Evolutionary conservation across 2,113 vertebrate species (phyloP).

Genomic region (Oryzias curvinotus): DNA sequence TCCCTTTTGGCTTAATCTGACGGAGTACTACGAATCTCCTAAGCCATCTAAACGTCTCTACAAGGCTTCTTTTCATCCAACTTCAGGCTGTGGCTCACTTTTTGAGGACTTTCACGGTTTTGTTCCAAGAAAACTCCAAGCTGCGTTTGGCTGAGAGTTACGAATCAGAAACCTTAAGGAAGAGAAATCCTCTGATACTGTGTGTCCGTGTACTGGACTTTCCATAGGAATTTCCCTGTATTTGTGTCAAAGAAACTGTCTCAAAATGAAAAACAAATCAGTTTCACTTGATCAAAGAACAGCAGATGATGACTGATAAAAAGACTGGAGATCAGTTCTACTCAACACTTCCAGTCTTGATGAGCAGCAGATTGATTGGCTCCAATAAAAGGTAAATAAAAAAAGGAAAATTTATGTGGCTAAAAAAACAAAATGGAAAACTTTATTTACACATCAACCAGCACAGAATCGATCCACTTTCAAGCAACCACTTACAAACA

Average conservation of each 20-base stretch:
- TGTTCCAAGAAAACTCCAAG: slow-evolving; percentile 10
- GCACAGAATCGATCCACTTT: no score
- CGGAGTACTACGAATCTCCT: slow-evolving; percentile 14
- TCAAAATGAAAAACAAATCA: slow-evolving; percentile 7
- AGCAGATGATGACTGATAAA: slow-evolving; percentile 9
- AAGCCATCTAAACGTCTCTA: slow-evolving; percentile 3
- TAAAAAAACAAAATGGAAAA: neutral
- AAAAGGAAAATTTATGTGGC: neutral
- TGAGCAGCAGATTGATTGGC: neutral
- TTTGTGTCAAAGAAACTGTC: slow-evolving; percentile 19
- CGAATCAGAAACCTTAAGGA: slow-evolving; percentile 27
- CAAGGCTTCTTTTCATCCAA: slow-evolving; percentile 23
- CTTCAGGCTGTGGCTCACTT: slow-evolving; percentile 17
- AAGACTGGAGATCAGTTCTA: slow-evolving; percentile 2
- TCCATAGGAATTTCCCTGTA: slow-evolving; percentile 21
- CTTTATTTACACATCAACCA: no score
- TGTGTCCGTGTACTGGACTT: slow-evolving; percentile 1
- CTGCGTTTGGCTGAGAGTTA: slow-evolving; percentile 14
- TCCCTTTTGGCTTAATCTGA: slow-evolving; percentile 1
- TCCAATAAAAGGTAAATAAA: slow-evolving; percentile 1
- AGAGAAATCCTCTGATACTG: slow-evolving; percentile 24
- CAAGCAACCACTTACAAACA: no score
- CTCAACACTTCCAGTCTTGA: slow-evolving; percentile 8
- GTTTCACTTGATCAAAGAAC: slow-evolving; percentile 1
- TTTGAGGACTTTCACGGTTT: slow-evolving; percentile 24